Evolutionary conservation across 2,888 invertebrate genomes (phyloP), one percentile per base, ranked within the genome.

Genomic region (Napeogenes sylphis): DNA sequence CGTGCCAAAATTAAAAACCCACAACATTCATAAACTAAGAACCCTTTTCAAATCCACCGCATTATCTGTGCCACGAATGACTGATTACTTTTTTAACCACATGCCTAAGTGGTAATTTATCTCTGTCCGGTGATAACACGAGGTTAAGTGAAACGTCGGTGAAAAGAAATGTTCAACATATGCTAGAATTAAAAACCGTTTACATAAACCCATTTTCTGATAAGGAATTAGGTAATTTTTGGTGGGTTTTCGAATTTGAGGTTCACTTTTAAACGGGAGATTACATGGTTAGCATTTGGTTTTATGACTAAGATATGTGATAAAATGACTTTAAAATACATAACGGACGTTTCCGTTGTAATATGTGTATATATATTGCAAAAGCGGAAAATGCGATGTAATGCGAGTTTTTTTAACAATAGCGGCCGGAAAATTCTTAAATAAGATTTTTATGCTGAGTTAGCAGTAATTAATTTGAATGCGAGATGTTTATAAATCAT

Each of bases 401-500:
- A 60, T 60, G 51, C 58, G 56, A 59, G 65, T 66, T 66, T 63
- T 67, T 42, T 57, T 61, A 62, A 66, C 64, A 71, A 69, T 68
- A 58, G 68, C 71, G 69, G 71, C 61, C 65, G 70, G 68, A 68
- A 71, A 73, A 66, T 56, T 55, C 58, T 63, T 56, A 68, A 66
- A 59, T 71, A 77, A 76, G 76, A 77, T 80, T 83, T 82, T 83
- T 81, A 76, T 79, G 78, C 71, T 75, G 75, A 73, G 77, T 78
- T 74, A 77, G 77, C 73, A 79, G 84, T 80, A 83, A 84, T 87
- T 87, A 87, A 87, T 87, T 87, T 85, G 84, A 84, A 86, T 82
- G 85, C 81, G 79, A 82, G 77, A 82, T 74, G 85, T 86, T 87
- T 88, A 88, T 87, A 89, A 87, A 86, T 81, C 84, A 85, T 21